Evolutionary conservation across 2,797 vertebrate genomes (phyloP).

Genomic region (Champsocephalus gunnari): DNA sequence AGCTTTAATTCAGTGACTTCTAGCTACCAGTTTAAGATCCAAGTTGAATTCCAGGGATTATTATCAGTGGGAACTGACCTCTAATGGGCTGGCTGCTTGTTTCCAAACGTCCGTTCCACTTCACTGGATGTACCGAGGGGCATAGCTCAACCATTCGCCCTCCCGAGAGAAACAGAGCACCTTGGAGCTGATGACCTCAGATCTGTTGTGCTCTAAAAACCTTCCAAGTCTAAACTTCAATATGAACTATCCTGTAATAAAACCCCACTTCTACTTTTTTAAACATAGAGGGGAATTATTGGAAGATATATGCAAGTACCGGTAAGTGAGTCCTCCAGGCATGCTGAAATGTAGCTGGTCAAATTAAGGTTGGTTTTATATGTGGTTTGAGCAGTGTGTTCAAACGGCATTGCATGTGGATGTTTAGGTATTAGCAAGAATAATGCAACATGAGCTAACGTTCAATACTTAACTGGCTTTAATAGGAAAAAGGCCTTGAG

Average conservation of each 20-base stretch:
- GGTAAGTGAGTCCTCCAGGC: conserved; percentile 22
- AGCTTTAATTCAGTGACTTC: background rate
- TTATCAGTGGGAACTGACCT: background rate
- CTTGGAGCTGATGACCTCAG: conserved; percentile 15
- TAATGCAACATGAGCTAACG: no score
- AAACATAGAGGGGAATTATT: background rate
- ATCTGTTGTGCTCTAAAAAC: conserved; percentile 25
- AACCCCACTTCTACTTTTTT: background rate
- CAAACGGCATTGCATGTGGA: no score
- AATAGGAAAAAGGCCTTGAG: no score
- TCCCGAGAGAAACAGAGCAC: conserved; percentile 17
- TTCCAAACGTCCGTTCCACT: conserved; percentile 16
- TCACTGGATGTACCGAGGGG: background rate
- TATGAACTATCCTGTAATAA: conserved; percentile 3
- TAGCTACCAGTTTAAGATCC: background rate
- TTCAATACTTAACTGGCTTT: no score
- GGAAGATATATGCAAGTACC: background rate
- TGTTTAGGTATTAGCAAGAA: no score
- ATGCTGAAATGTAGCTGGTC: conserved; percentile 36
- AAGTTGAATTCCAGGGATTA: background rate
- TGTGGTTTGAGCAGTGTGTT: no score
- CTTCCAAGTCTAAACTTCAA: background rate
- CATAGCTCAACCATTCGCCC: conserved; percentile 7
- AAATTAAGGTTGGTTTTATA: conserved; percentile 25
- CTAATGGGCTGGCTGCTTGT: conserved; percentile 18